Conservation (phyloP, 2,888 invertebrate species). For the Pimpla rufipes region DNA sequence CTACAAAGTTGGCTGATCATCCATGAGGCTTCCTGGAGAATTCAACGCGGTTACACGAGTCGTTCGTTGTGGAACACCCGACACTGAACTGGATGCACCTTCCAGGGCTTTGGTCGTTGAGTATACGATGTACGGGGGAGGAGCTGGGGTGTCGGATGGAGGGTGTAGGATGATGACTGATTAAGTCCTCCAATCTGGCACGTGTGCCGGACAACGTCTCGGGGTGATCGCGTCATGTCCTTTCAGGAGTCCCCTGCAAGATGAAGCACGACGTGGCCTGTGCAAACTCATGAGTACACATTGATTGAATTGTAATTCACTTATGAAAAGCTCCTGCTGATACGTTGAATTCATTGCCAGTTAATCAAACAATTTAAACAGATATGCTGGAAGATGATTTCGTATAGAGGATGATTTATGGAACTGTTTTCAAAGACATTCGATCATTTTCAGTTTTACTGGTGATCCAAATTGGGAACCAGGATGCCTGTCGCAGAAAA, state of each 20-base stretch:
- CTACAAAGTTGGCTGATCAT: no score
- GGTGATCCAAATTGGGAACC: no score
- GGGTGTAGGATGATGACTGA: constrained; percentile 19
- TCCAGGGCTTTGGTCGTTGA: not conserved
- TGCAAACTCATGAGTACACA: not conserved
- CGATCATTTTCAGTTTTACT: no score
- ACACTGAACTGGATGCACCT: not conserved
- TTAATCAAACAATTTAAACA: no score
- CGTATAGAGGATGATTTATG: no score
- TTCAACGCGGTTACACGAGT: not conserved
- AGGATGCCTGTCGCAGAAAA: no score
- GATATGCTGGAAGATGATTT: no score
- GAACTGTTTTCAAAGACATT: no score
- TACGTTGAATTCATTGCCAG: no score
- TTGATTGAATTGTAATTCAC: not conserved
- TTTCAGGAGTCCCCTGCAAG: not conserved
- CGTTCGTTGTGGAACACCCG: not conserved
- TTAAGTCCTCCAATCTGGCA: constrained; percentile 7
- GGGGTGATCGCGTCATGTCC: not conserved
- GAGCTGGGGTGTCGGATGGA: not conserved
- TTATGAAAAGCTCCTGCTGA: not conserved
- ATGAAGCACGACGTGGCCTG: not conserved
- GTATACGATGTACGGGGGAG: constrained; percentile 13
- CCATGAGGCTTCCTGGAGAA: not conserved
- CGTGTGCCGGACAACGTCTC: constrained; percentile 11